phyloP scores from a whole-genome alignment of 2,888 invertebrate genomes.

The Andrena marginata region DNA sequence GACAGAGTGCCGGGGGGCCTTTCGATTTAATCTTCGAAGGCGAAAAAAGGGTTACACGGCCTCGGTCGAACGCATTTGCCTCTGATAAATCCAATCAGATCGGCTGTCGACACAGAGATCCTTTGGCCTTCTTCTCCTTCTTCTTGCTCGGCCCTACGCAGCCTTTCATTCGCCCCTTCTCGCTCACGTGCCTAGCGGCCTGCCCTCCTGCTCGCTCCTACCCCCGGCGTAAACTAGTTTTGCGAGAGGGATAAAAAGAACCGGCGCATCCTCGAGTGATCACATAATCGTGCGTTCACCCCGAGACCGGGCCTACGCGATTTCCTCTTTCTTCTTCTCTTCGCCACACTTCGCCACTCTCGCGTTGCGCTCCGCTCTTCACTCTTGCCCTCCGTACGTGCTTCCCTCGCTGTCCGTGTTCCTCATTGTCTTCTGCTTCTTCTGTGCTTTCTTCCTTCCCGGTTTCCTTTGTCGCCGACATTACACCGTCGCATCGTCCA shows the following conservation, averaged over 20 bases:
- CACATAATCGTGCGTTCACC: conserved; percentile 84
- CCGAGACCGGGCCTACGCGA: conserved; percentile 69
- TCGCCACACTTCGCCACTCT: neutral
- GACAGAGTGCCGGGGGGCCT: conserved; percentile 38
- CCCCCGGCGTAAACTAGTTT: conserved; percentile 80
- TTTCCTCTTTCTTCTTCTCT: conserved; percentile 52
- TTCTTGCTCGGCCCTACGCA: conserved; percentile 34
- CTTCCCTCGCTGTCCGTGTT: neutral
- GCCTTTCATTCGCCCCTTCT: conserved; percentile 42
- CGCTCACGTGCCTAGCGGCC: conserved; percentile 7
- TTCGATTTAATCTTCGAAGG: conserved; percentile 68
- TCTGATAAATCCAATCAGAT: conserved; percentile 79
- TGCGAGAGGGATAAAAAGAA: conserved; percentile 74
- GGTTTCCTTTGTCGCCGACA: neutral
- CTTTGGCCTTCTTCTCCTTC: conserved; percentile 47
- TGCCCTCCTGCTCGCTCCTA: conserved; percentile 42
- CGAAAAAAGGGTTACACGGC: conserved; percentile 55
- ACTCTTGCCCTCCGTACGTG: neutral
- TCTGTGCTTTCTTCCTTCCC: neutral
- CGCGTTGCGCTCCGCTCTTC: conserved; percentile 11
- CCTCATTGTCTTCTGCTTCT: conserved; percentile 31
- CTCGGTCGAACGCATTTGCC: conserved; percentile 69
- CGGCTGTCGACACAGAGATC: conserved; percentile 75
- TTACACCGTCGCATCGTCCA: conserved; percentile 1
- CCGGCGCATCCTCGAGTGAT: conserved; percentile 81